phyloP scores from a whole-genome alignment of 1,140 invertebrate species.

The Brachionus rotundiformis region DNA sequence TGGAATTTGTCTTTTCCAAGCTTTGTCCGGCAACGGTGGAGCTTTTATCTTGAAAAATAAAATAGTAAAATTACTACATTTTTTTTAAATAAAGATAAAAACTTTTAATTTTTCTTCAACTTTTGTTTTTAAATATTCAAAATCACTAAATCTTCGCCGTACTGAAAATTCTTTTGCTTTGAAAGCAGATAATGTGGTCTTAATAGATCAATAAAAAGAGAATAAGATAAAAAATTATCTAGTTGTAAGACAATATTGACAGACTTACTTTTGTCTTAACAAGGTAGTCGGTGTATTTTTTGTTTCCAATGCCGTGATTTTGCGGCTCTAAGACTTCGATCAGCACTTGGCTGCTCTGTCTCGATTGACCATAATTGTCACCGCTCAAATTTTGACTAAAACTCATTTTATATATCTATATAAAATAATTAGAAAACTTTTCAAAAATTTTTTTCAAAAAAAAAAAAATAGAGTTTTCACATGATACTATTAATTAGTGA shows the following conservation, averaged over 20 bases:
- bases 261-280: conserved; percentile 97
- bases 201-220: conserved; percentile 54
- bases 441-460: background rate
- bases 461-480: background rate
- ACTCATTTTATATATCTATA: conserved; percentile 15
- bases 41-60: conserved; percentile 81
- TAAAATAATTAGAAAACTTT: no score
- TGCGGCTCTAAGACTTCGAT: conserved; percentile 98
- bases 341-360: conserved; percentile 82
- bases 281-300: conserved; percentile 98
- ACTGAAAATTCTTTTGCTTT: conserved; percentile 99
- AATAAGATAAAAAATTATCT: no score
- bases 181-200: conserved; percentile 99
- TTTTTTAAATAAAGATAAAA: conserved; percentile 54
- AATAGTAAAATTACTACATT: conserved; percentile 50
- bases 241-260: no score
- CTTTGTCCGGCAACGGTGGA: conserved; percentile 93
- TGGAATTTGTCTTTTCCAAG: conserved; percentile 94
- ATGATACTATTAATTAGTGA: background rate
- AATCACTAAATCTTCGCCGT: conserved; percentile 94
- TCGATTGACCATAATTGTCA: background rate
- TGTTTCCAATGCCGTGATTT: conserved; percentile 89
- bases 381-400: conserved; percentile 18
- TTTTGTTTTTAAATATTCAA: conserved; percentile 98
- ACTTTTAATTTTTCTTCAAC: conserved; percentile 98